Evolutionary conservation across 2,797 vertebrate genomes (phyloP).

Genomic region (Falco cherrug): DNA sequence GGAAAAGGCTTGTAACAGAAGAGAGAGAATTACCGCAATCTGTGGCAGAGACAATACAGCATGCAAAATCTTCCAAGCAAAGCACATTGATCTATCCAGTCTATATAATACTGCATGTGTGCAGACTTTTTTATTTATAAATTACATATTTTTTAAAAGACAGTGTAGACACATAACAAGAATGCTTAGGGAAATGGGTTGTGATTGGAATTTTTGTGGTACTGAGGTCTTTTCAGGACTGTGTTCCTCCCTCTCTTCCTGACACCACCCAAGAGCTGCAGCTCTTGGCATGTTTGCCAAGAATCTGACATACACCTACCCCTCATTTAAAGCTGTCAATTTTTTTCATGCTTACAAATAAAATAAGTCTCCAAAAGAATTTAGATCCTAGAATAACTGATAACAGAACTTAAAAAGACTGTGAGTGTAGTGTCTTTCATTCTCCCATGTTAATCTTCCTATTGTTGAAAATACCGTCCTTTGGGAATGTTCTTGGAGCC

Average conservation of each 20-base stretch:
- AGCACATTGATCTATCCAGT: constrained; percentile 7
- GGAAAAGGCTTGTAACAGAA: constrained; percentile 38
- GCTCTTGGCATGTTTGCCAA: constrained; percentile 22
- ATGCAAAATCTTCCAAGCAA: constrained; percentile 21
- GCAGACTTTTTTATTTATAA: neutral
- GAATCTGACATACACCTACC: constrained; percentile 42
- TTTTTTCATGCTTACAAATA: constrained; percentile 45
- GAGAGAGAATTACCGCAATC: constrained; percentile 54
- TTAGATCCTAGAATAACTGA: constrained; percentile 37
- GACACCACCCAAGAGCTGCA: constrained; percentile 30
- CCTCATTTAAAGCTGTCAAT: constrained; percentile 32
- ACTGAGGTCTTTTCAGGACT: constrained; percentile 22
- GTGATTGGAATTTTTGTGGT: neutral
- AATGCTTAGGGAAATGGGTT: neutral
- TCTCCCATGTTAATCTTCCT: constrained; percentile 30
- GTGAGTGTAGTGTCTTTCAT: neutral
- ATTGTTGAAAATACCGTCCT: constrained; percentile 55
- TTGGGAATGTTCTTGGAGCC: constrained; percentile 44
- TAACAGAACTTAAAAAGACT: constrained; percentile 8
- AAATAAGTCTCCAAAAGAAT: constrained; percentile 50
- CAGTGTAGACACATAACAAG: neutral
- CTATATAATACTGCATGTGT: neutral
- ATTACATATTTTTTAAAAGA: neutral
- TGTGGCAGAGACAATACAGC: constrained; percentile 37
- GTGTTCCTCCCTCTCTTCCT: neutral